These are phyloP conservation scores for Leptopterna dolabrata DNA, from an alignment of 2,888 invertebrate genomes.

Conservation along the genomic window DNA sequence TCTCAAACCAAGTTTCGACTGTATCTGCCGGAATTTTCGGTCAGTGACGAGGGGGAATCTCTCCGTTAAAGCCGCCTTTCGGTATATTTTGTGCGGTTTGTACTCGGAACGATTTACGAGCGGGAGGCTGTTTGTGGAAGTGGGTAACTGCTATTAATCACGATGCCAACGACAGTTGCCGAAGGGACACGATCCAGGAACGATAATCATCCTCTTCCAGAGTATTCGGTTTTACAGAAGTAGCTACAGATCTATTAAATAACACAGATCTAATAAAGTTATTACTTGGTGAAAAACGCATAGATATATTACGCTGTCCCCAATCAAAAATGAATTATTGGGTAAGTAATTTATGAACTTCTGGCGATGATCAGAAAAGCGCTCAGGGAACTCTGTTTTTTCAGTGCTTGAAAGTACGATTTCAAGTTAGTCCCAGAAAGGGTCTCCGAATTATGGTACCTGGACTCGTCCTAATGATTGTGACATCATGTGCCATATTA, in stretches of 20 bases:
- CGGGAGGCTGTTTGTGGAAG: slow-evolving; percentile 24
- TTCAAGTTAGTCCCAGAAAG: no score
- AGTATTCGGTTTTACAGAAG: neutral
- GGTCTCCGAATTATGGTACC: no score
- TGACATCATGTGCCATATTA: no score
- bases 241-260: neutral
- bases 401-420: no score
- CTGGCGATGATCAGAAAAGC: no score
- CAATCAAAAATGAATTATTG: no score
- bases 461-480: no score
- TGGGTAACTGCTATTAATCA: neutral
- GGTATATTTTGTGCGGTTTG: neutral
- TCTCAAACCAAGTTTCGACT: no score
- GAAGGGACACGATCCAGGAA: neutral
- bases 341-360: no score
- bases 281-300: no score
- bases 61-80: neutral
- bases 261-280: neutral
- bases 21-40: neutral
- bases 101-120: slow-evolving; percentile 17
- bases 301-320: no score
- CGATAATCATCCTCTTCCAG: neutral
- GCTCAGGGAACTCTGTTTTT: no score
- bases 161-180: slow-evolving; percentile 18
- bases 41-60: neutral